Percentiles rank a stretch among this genome's conserved stretches.
phyloP scores from a whole-genome alignment of 2,113 vertebrate species.

The Abramis brama region DNA sequence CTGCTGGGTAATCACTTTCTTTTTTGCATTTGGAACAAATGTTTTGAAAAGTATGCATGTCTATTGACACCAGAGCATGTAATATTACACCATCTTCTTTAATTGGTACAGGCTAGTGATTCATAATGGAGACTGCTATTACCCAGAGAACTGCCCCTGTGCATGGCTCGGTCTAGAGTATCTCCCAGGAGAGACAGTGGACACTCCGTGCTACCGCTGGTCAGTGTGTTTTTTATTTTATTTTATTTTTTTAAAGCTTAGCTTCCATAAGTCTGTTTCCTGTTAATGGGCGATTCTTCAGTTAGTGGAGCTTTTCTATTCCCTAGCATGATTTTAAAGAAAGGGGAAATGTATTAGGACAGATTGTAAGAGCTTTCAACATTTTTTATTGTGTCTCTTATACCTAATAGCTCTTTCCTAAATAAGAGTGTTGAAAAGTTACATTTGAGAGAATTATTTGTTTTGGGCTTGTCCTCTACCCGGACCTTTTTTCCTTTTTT shows the following conservation, averaged over 20 bases:
- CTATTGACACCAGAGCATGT: constrained; percentile 43
- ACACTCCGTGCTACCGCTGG: constrained; percentile 94
- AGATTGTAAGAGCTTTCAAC: too few species aligned
- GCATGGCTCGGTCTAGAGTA: constrained; percentile 95
- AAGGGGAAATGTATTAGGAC: neutral
- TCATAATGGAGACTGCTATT: constrained; percentile 91
- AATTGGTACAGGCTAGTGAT: constrained; percentile 83
- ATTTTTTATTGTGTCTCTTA: neutral
- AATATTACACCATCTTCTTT: constrained; percentile 10
- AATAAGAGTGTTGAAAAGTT: neutral
- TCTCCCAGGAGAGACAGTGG: constrained; percentile 90
- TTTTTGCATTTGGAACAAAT: constrained; percentile 6
- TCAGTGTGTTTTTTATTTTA: constrained; percentile 61
- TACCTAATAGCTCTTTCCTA: neutral
- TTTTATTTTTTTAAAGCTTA: neutral
- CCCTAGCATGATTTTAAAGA: neutral
- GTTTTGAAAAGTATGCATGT: constrained; percentile 1
- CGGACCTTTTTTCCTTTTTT: too few species aligned
- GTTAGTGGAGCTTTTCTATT: neutral
- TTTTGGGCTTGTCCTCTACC: too few species aligned
- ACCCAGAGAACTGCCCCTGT: constrained; percentile 95
- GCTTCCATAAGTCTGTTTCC: constrained; percentile 2
- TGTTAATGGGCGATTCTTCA: neutral
- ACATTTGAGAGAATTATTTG: neutral
- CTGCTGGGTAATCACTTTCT: constrained; percentile 81